Evolutionary conservation across 2,113 vertebrate species (phyloP).

Genomic region (Xyliphius kryptos): DNA sequence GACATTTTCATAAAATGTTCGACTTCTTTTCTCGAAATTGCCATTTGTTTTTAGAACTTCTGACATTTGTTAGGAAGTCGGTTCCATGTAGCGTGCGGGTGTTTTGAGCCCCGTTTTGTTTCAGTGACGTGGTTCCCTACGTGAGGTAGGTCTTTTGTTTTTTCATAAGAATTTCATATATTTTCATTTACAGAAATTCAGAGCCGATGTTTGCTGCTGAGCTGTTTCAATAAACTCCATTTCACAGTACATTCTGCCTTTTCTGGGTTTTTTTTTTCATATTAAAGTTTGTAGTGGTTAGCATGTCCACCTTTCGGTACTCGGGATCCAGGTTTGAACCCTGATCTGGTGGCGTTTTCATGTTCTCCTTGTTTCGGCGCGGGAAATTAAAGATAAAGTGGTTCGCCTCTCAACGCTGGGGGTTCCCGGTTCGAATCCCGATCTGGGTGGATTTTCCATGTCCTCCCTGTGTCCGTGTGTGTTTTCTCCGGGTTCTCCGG

Average conservation of each 20-base stretch:
- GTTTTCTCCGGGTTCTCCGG: too few relatives aligned
- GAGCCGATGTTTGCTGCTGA: constrained; percentile 21
- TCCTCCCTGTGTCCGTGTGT: too few relatives aligned
- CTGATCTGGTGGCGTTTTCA: too few relatives aligned
- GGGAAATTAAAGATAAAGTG: too few relatives aligned
- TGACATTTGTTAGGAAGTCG: constrained; percentile 8
- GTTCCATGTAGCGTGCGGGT: constrained; percentile 4
- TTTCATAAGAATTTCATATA: background rate
- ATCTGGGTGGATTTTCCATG: too few relatives aligned
- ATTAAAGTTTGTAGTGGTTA: too few relatives aligned
- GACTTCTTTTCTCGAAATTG: constrained; percentile 6
- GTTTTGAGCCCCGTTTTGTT: constrained; percentile 21
- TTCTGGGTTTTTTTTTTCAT: too few relatives aligned
- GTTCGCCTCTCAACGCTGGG: too few relatives aligned
- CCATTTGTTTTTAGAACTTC: constrained; percentile 4
- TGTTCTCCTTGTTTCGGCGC: too few relatives aligned
- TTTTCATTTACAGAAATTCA: constrained; percentile 11
- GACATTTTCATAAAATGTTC: constrained; percentile 44
- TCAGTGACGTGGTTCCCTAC: constrained; percentile 8
- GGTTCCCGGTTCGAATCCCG: too few relatives aligned
- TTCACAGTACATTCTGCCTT: constrained; percentile 1
- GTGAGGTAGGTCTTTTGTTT: background rate
- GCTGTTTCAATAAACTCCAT: constrained; percentile 37
- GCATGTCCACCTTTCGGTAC: too few relatives aligned
- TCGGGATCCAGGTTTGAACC: too few relatives aligned